These are phyloP conservation scores for Gila orcuttii DNA, from an alignment of 2,113 vertebrate species.

Conservation along the genomic window DNA sequence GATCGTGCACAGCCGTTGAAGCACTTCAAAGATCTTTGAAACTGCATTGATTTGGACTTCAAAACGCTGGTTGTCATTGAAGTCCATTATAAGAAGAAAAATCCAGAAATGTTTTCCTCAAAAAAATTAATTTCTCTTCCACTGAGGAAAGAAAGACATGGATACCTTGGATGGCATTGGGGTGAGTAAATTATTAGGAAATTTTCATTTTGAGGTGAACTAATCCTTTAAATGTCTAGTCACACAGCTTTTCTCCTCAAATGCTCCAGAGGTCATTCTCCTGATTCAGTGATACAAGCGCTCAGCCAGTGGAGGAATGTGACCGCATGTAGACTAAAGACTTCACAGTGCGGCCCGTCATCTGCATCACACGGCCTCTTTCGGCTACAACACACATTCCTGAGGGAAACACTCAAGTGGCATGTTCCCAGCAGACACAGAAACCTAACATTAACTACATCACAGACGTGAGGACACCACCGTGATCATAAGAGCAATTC, in stretches of 20 bases:
- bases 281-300: not conserved
- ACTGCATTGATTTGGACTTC: too few relatives aligned
- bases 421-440: not conserved
- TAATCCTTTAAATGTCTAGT: not conserved
- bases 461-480: not conserved
- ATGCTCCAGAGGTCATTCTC: not conserved
- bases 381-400: not conserved
- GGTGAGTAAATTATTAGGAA: too few relatives aligned
- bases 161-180: too few relatives aligned
- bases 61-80: too few relatives aligned
- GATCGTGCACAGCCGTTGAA: too few relatives aligned
- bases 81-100: too few relatives aligned
- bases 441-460: not conserved
- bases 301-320: not conserved
- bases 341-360: not conserved
- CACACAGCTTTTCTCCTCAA: not conserved
- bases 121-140: too few relatives aligned
- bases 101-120: too few relatives aligned
- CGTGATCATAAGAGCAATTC: not conserved
- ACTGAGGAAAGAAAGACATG: too few relatives aligned
- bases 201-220: too few relatives aligned
- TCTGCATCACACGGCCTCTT: not conserved
- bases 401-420: constrained; percentile 2
- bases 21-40: too few relatives aligned
- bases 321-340: not conserved